Evolutionary conservation across 92 coral and sea anemone genomes (phyloP).

Genomic region (Epizoanthus scotinus): DNA sequence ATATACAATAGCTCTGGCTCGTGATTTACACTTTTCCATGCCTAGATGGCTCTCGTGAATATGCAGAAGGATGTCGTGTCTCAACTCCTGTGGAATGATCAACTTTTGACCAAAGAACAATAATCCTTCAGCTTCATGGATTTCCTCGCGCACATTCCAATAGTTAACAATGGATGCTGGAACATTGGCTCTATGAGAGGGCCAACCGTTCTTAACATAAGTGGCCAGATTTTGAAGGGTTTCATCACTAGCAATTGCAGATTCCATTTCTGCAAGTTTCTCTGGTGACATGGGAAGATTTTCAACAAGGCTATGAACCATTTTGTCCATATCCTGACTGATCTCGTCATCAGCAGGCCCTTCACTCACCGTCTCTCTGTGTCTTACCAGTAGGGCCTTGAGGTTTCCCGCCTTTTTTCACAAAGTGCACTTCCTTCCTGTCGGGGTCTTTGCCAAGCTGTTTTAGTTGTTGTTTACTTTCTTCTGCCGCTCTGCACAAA

Average conservation of each 20-base stretch:
- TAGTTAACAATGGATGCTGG: constrained; percentile 45
- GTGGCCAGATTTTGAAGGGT: constrained; percentile 44
- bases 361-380: no score
- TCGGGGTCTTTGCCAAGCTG: constrained; percentile 5
- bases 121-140: constrained; percentile 59
- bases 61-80: constrained; percentile 44
- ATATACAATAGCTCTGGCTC: constrained; percentile 53
- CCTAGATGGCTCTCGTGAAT: constrained; percentile 74
- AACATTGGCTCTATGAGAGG: constrained; percentile 34
- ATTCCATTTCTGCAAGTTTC: constrained; percentile 58
- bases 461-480: no score
- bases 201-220: constrained; percentile 56
- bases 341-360: constrained; percentile 34
- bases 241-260: constrained; percentile 49
- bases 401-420: no score
- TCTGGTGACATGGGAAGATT: constrained; percentile 46
- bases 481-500: background rate
- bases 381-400: no score
- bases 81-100: constrained; percentile 54
- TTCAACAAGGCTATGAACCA: constrained; percentile 62
- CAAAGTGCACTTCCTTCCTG: background rate
- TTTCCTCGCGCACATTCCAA: constrained; percentile 55
- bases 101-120: constrained; percentile 58
- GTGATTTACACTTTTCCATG: constrained; percentile 61
- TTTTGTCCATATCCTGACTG: constrained; percentile 50